Evolutionary conservation across 2,797 vertebrate genomes (phyloP), one percentile per base, ranked within the genome.

Genomic region (Coccyzus lansbergi): DNA sequence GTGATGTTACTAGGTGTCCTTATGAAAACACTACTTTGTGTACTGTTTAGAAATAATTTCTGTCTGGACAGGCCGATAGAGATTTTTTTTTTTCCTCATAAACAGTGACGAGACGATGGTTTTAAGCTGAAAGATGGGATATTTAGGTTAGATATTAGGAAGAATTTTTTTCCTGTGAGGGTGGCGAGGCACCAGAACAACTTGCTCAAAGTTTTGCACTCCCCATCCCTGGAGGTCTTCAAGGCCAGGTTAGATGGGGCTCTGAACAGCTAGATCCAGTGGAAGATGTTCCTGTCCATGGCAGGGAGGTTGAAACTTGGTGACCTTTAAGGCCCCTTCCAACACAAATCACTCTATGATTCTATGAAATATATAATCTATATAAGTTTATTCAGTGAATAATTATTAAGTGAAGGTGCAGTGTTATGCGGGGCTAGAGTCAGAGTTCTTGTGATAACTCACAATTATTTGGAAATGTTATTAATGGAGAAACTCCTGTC

Each of bases 391-490:
- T n/a, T 62, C 62, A 38, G 0, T 12, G n/a, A n/a, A n/a, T n/a
- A n/a, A n/a, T 67, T 25, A 2, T n/a, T 62, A 62, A 38, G 0
- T 12, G 26, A 53, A 62, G 5, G 7, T 0, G 0, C 33, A 9
- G 64, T 0, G 3, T 53, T 48, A 7, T 25, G 28, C 2, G 0
- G 6, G 15, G 15, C 52, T 42, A 49, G 56, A 82, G 44, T 31
- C 56, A 1, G 62, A 52, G 24, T 34, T 77, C 34, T 31, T 56
- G 6, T 72, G 49, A 42, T 74, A 63, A 60, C 8, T 28, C 6
- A 1, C 52, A 55, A 81, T 75, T 64, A 21, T 34, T 79, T 82
- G 59, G 31, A 33, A 60, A 36, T 44, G 4, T 63, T 74, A 14
- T 67, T 68, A 71, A 58, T 0, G 1, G 44, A 68, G n/a, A 25